These are phyloP conservation scores for Odontothrips loti DNA, from an alignment of 2,888 invertebrate species.

Conservation along the genomic window DNA sequence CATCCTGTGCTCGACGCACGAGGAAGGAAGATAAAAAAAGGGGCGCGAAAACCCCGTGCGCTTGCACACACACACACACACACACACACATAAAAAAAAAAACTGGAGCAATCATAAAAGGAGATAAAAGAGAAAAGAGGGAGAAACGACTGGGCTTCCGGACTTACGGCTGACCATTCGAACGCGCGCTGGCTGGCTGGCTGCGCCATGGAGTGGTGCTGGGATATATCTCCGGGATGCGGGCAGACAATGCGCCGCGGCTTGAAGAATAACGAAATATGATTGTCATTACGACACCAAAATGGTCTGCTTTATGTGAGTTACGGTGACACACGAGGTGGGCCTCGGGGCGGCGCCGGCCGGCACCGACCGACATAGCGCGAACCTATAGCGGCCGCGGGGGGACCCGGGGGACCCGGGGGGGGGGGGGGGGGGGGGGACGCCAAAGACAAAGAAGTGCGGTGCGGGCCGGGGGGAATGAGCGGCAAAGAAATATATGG, in stretches of 20 bases:
- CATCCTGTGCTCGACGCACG: background rate
- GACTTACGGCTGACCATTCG: constrained; percentile 11
- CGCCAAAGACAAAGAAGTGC: constrained; percentile 11
- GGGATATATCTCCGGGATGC: background rate
- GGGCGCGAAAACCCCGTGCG: background rate
- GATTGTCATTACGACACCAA: background rate
- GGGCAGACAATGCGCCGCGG: background rate
- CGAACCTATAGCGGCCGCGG: constrained; percentile 9
- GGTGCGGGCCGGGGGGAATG: too few relatives aligned
- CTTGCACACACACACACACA: too few relatives aligned
- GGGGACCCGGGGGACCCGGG: too few relatives aligned
- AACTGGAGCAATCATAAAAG: background rate
- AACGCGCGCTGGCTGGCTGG: background rate
- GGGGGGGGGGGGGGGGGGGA: background rate
- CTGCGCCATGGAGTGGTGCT: too few relatives aligned
- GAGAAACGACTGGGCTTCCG: background rate
- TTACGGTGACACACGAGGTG: constrained; percentile 7
- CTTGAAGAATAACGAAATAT: constrained; percentile 6
- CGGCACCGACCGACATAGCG: background rate
- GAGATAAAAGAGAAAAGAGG: background rate
- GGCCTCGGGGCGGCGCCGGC: background rate
- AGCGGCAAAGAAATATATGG: background rate
- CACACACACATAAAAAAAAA: too few relatives aligned
- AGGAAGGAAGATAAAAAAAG: background rate
- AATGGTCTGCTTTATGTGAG: constrained; percentile 19